Base-by-base conservation (phyloP, 2,113 vertebrate species). In the Cromileptes altivelis region DNA sequence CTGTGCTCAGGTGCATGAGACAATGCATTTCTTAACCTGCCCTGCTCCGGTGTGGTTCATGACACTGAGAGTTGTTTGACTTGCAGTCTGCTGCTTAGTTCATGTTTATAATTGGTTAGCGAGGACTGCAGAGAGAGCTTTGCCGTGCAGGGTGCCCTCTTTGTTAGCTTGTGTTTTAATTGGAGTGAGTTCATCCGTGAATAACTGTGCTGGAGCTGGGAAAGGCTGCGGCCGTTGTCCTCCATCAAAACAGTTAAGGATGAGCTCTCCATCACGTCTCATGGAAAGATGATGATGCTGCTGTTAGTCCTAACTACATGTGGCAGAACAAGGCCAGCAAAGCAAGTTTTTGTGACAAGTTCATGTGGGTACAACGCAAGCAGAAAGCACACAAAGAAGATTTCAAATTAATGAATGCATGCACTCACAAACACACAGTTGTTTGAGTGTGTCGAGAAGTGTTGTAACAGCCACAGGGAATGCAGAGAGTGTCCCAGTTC, bases 91-190 rank as follows among this genome's bases (percentile, higher is more conserved):
- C 33, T 19, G 0, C 60, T 75, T 25, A 56, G 40, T 50, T 67
- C 30, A 3, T n/a, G 42, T 68, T 25, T 50, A 52, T 75, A 73
- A 61, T 76, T 67, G 60, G 60, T 37, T 30, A 11, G 62, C 33
- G 53, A 68, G 68, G 49, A 78, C 78, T 70, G 50, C 15, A 30
- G 76, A 37, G 45, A 75, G 79, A 45, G 12, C 17, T 65, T 10
- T 21, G 72, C 64, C 19, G 0, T 72, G 47, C 78, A 37, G 67
- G 5, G 14, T 33, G n/a, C 42, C 49, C 27, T 55, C 60, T 75
- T 85, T 81, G 80, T 91, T 52, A 57, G 71, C 62, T 58, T 52
- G 50, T 57, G 70, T 82, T 93, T 85, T 90, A 92, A 90, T 90
- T 90, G 90, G 76, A 45, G 84, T 65, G 61, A 88, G 50, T 78